Percentiles rank a stretch among this genome's conserved stretches.
Evolutionary conservation across 2,888 invertebrate genomes (phyloP).

Genomic region (Gastrophysa polygoni): DNA sequence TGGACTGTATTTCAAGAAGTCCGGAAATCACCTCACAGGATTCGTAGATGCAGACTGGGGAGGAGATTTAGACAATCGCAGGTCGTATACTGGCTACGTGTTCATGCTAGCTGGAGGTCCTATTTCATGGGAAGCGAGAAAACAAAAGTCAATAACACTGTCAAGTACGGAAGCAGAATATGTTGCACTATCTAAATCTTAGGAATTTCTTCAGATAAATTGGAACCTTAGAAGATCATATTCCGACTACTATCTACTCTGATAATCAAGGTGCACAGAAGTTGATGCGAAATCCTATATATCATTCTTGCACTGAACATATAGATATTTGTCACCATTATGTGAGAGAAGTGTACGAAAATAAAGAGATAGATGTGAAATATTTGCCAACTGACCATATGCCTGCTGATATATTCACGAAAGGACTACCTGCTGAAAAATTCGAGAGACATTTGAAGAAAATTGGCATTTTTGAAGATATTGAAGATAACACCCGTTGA

Average conservation of each 20-base stretch:
- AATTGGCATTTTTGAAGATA: no score
- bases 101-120: conserved; percentile 39
- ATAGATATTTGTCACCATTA: conserved; percentile 25
- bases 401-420: no score
- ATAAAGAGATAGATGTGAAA: conserved; percentile 11
- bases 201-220: no score
- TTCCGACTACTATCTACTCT: conserved; percentile 18
- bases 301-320: conserved; percentile 17
- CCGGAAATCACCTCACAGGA: neutral
- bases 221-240: conserved; percentile 12
- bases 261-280: conserved; percentile 29
- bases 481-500: no score
- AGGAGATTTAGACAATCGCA: conserved; percentile 38
- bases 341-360: conserved; percentile 17
- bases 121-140: conserved; percentile 44
- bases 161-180: conserved; percentile 31
- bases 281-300: conserved; percentile 7
- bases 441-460: no score
- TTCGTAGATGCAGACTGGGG: neutral
- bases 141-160: conserved; percentile 46
- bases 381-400: conserved; percentile 1
- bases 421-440: no score
- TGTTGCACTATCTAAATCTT: conserved; percentile 36
- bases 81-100: conserved; percentile 49
- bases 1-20: neutral